phyloP scores from a whole-genome alignment of 2,888 invertebrate genomes.

The Urechis unicinctus region DNA sequence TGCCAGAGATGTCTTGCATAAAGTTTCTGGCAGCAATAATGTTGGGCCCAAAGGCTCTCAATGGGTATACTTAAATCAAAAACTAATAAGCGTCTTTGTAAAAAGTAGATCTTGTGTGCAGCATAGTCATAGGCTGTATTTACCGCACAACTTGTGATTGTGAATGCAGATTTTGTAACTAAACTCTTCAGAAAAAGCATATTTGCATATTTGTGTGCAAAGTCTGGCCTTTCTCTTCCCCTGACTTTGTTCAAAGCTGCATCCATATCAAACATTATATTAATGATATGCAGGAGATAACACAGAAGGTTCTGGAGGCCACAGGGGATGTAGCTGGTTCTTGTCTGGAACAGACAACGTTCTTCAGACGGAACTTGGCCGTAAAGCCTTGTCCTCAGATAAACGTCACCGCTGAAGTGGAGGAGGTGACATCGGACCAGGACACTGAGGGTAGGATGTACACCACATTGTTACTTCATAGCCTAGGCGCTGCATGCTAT shows the following conservation, averaged over 20 bases:
- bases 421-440: constrained; percentile 28
- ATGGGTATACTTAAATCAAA: too few relatives aligned
- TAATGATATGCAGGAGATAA: constrained; percentile 49
- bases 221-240: background rate
- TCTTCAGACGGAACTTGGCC: constrained; percentile 74
- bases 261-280: background rate
- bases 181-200: too few relatives aligned
- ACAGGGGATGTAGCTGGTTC: constrained; percentile 79
- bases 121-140: too few relatives aligned
- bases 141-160: too few relatives aligned
- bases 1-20: too few relatives aligned
- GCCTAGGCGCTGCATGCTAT: too few relatives aligned
- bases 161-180: too few relatives aligned
- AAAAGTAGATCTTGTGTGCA: too few relatives aligned
- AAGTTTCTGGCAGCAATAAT: too few relatives aligned
- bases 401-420: constrained; percentile 29
- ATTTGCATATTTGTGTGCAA: background rate
- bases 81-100: too few relatives aligned
- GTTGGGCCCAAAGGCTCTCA: too few relatives aligned
- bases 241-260: constrained; percentile 1
- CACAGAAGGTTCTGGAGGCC: constrained; percentile 66
- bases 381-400: constrained; percentile 58
- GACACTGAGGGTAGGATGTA: constrained; percentile 18
- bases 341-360: constrained; percentile 83
- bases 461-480: too few relatives aligned